Percentiles rank a stretch among this genome's conserved stretches.
These are phyloP conservation scores for Bursaphelenchus okinawaensis DNA, from an alignment of 2,888 invertebrate species.

Conservation along the genomic window DNA sequence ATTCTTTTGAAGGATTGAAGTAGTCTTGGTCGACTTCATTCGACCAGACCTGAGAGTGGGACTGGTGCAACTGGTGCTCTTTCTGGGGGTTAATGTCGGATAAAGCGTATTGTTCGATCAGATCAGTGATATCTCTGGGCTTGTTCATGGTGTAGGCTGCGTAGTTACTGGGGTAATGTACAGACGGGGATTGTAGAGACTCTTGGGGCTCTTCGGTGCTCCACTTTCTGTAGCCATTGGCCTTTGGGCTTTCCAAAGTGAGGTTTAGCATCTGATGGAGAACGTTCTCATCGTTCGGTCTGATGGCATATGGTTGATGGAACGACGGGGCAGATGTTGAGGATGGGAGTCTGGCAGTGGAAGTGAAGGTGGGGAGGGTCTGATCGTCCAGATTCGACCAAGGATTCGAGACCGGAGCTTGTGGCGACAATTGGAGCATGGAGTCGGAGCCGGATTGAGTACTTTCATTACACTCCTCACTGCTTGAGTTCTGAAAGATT, in stretches of 20 bases:
- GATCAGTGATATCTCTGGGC: not conserved
- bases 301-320: conserved; percentile 13
- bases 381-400: conserved; percentile 1
- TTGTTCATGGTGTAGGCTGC: not conserved
- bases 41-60: not conserved
- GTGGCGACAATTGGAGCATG: not conserved
- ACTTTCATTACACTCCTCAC: conserved; percentile 14
- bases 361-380: not conserved
- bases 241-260: not conserved
- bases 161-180: not conserved
- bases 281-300: conserved; percentile 12
- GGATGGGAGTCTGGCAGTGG: not conserved
- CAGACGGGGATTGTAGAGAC: not conserved
- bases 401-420: not conserved
- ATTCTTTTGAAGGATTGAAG: not conserved
- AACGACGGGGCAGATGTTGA: not conserved
- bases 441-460: not conserved
- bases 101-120: not conserved
- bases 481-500: conserved; percentile 13
- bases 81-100: not conserved
- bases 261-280: conserved; percentile 12
- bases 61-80: not conserved
- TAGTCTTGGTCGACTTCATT: not conserved
- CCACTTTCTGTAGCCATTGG: not conserved
- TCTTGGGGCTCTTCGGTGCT: not conserved